Evolutionary conservation across 2,113 vertebrate species (phyloP), one percentile per base, ranked within the genome.

Genomic region (Pygoscelis adeliae): DNA sequence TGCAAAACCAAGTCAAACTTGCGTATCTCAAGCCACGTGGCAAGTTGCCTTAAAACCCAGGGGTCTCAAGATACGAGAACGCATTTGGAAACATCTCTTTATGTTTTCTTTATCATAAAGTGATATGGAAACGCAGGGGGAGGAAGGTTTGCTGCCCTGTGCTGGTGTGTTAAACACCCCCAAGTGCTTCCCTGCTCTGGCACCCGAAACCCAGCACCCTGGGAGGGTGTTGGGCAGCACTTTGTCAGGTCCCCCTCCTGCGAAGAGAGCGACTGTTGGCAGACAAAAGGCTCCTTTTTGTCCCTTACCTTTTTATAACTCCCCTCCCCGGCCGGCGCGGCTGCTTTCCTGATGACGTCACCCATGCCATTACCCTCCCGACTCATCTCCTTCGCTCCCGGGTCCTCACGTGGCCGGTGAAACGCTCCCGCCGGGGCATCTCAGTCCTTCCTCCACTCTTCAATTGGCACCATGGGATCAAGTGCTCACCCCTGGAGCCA

Each of bases 241-340:
- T 85, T 32, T 0, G 12, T 4, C 1, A 0, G 3, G 12, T 47
- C 23, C n/a, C 36, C 32, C 44, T 63, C 87, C 53, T 16, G 16
- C 62, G 29, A 20, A 56, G 53, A 47, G 15, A 11, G 13, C 2
- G 5, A 38, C 30, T 2, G 42, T 0, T 2, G 63, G 19, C 90
- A 23, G 84, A 94, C 94, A 97, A 95, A 97, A 77, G 65, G 32
- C 42, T 38, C 62, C 86, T 78, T 97, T 97, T 70, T 19, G 25
- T 91, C 93, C 83, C 98, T 99, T 99, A 99, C 99, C 99, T 99
- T 99, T 98, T 99, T 99, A 98, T 99, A 99, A 98, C 98, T 98
- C 61, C 99, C 99, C 92, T 97, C 98, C 67, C 97, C 85, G 92
- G 98, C 97, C n/a, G 98, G 96, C 56, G 74, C 78, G 80, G 98